Evolutionary conservation across 2,888 invertebrate species (phyloP).

Genomic region (Drosophila merina): DNA sequence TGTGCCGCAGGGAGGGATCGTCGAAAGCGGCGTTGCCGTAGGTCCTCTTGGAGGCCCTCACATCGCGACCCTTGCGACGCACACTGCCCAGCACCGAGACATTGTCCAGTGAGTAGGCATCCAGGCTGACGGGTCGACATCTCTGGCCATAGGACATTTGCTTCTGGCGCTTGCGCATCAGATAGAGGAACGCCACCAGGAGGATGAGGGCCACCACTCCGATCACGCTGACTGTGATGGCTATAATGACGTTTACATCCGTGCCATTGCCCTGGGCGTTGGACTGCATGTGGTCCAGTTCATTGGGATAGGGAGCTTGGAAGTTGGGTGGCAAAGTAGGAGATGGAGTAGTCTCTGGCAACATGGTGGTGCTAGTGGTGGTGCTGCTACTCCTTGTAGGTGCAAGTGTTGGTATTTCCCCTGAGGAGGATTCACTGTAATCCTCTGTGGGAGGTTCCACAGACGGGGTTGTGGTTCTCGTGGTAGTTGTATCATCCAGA

Average conservation of each 20-base stretch:
- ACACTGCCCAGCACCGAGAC: constrained; percentile 92
- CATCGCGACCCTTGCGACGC: constrained; percentile 88
- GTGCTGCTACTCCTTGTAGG: constrained; percentile 40
- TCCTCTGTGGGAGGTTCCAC: constrained; percentile 54
- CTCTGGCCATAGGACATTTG: constrained; percentile 93
- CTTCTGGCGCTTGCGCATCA: constrained; percentile 92
- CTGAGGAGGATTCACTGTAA: constrained; percentile 46
- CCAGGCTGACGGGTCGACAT: constrained; percentile 94
- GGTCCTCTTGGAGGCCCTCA: constrained; percentile 92
- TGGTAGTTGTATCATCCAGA: constrained; percentile 67
- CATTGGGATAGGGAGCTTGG: constrained; percentile 53
- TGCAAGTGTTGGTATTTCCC: constrained; percentile 25
- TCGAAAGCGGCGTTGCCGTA: constrained; percentile 96
- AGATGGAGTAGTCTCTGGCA: constrained; percentile 43
- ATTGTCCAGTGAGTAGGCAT: constrained; percentile 95
- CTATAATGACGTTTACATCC: constrained; percentile 90
- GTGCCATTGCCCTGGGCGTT: constrained; percentile 80
- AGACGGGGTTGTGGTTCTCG: constrained; percentile 57
- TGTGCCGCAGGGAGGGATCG: constrained; percentile 90
- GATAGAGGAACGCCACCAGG: constrained; percentile 90
- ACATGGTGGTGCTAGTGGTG: constrained; percentile 43
- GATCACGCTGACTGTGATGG: constrained; percentile 92
- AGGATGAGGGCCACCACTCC: constrained; percentile 91
- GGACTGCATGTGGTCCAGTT: constrained; percentile 64
- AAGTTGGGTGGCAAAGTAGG: constrained; percentile 20